phyloP scores from a whole-genome alignment of 2,113 vertebrate genomes.

The Procavia capensis region DNA sequence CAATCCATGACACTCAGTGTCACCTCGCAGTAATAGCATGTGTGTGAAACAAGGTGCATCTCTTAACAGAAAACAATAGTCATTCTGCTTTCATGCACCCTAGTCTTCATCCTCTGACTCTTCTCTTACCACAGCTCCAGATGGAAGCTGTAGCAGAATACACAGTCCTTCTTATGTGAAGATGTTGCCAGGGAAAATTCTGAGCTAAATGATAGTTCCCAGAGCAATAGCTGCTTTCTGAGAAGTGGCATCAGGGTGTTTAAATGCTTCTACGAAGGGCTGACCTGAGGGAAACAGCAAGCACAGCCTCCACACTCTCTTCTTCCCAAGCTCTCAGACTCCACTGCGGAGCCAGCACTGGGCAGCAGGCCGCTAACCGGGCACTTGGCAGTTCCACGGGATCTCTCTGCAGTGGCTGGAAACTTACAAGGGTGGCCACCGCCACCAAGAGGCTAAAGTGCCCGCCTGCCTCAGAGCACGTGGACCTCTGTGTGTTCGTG shows the following conservation, averaged over 20 bases:
- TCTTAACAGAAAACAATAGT: rapidly evolving
- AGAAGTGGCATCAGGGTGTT: rapidly evolving
- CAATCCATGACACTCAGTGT: no score
- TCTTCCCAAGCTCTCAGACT: rapidly evolving
- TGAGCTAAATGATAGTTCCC: rapidly evolving
- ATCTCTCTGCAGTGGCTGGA: rapidly evolving
- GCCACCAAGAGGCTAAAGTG: rapidly evolving
- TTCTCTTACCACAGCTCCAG: rapidly evolving
- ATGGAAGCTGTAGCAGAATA: rapidly evolving
- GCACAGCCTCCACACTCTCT: neutral
- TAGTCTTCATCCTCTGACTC: rapidly evolving
- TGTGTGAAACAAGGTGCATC: neutral
- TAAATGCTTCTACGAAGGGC: rapidly evolving
- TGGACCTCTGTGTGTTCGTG: rapidly evolving
- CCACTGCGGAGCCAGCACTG: rapidly evolving
- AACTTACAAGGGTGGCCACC: neutral
- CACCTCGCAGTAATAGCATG: no score
- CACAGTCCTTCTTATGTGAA: rapidly evolving
- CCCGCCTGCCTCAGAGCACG: rapidly evolving
- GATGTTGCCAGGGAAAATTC: rapidly evolving
- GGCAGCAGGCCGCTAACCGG: rapidly evolving
- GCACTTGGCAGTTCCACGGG: no score
- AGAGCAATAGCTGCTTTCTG: rapidly evolving
- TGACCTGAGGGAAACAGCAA: rapidly evolving
- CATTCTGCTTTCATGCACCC: rapidly evolving